These are phyloP conservation scores for Oligia strigilis DNA, from an alignment of 2,888 invertebrate species.

Conservation along the genomic window DNA sequence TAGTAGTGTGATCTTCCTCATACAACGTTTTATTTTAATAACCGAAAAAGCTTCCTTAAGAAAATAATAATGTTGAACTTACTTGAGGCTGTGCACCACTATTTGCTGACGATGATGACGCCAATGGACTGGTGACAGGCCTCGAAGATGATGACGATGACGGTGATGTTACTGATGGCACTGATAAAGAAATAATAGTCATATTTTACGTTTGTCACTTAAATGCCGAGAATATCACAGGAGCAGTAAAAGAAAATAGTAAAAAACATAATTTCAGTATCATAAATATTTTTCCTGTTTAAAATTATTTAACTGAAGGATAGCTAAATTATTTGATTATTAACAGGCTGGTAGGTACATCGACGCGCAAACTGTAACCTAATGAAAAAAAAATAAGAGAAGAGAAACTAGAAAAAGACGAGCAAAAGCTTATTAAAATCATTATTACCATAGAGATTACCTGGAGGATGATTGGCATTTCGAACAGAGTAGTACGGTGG, in stretches of 20 bases:
- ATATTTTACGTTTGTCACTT: neutral
- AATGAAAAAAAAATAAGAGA: neutral
- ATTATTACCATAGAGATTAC: conserved; percentile 69
- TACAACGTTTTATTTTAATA: neutral
- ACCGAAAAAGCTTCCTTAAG: neutral
- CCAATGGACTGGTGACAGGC: conserved; percentile 80
- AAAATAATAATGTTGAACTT: conserved; percentile 59
- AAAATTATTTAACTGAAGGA: neutral
- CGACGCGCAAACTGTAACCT: no score
- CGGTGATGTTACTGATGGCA: conserved; percentile 77
- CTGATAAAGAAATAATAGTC: conserved; percentile 53
- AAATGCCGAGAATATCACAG: fast-evolving
- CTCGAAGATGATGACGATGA: conserved; percentile 83
- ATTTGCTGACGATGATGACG: conserved; percentile 79
- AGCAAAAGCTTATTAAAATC: neutral
- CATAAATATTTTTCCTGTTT: neutral
- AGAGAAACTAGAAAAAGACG: neutral
- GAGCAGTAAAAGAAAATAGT: neutral
- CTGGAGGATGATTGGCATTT: conserved; percentile 78
- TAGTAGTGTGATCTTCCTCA: neutral
- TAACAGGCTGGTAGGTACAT: no score
- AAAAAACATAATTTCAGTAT: neutral
- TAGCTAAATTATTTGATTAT: neutral
- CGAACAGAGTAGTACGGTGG: conserved; percentile 92
- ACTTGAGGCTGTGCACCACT: conserved; percentile 87